Base-by-base conservation (phyloP, 2,797 vertebrate species). In the Tachyglossus aculeatus region DNA sequence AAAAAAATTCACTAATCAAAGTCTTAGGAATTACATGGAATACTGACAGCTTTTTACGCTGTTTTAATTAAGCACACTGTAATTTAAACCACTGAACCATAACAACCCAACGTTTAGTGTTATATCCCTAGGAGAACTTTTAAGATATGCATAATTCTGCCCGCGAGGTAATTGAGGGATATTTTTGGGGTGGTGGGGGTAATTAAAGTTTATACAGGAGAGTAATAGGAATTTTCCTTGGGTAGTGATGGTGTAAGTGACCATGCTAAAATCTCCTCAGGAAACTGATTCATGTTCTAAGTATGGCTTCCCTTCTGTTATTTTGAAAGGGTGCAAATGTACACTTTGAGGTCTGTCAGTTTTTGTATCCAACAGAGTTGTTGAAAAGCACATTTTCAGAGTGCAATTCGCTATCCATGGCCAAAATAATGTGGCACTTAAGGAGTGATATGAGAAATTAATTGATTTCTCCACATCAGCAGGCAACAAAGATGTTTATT, bases 401-500 rank as follows among this genome's bases (percentile, higher is more conserved):
- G 47, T 24, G 27, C 12, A 19, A 63, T 74, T 72, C 72, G 85
- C 86, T 70, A 76, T 43, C 72, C 74, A 71, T 58, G 81, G 80
- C 86, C 90, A 91, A 91, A 88, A 80, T 81, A 88, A 89, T 76
- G 39, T 82, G 88, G 88, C 84, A 90, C 82, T 84, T 88, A 84
- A 82, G 71, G 77, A 74, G 67, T 4, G 22, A 81, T 88, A 77
- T 88, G 84, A 90, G 83, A 90, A 89, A 90, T 87, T 88, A 90
- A 94, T 89, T 88, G 91, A 91, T 93, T 93, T 93, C 71, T 88
- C 58, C 86, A 92, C 90, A 79, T 82, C 83, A 64, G 78, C 68
- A 83, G 70, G 39, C 51, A 72, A 78, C 83, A 75, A 83, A 69
- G 41, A 39, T 45, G 32, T 56, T 86, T 84, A 80, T 82, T 82